Percentiles rank a stretch among this genome's conserved stretches.
phyloP scores from a whole-genome alignment of 2,888 invertebrate genomes.

The Micoletzkya japonica region DNA sequence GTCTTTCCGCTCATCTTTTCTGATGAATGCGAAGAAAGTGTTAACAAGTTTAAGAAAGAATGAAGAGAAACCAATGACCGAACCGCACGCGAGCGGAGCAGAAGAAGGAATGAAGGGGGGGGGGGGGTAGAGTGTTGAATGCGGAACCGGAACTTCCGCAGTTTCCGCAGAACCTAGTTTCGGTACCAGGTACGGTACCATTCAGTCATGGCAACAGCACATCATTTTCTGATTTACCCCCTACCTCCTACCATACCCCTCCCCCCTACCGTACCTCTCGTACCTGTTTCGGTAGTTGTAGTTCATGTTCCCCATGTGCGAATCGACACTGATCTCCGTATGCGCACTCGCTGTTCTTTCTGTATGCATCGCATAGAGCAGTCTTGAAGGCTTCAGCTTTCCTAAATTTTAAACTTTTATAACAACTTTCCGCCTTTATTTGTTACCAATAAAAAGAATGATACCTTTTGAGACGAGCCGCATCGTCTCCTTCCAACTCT shows the following conservation, averaged over 20 bases:
- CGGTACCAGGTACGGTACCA: too few species aligned
- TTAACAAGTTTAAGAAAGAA: too few species aligned
- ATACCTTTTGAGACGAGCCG: slow-evolving; percentile 15
- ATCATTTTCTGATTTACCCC: background rate
- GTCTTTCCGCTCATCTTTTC: too few species aligned
- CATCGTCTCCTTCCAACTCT: slow-evolving; percentile 19
- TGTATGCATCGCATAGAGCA: slow-evolving; percentile 60
- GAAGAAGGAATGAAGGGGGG: too few species aligned
- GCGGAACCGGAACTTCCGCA: too few species aligned
- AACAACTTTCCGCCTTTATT: too few species aligned
- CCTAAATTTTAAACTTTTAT: background rate
- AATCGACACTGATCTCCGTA: slow-evolving; percentile 57
- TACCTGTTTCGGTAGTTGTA: slow-evolving; percentile 48
- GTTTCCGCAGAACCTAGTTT: too few species aligned
- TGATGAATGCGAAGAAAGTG: too few species aligned
- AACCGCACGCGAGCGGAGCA: too few species aligned
- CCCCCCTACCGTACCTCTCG: background rate
- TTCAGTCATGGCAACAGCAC: background rate
- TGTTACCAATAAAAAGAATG: background rate
- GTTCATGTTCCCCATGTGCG: slow-evolving; percentile 58
- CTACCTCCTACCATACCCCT: background rate
- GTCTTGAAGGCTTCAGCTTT: slow-evolving; percentile 59
- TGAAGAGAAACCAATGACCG: too few species aligned
- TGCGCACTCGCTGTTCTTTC: slow-evolving; percentile 44
- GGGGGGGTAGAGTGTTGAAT: too few species aligned